A percentile compares a stretch with the other conserved stretches of the same genome.
These are phyloP conservation scores for Drosophila paulistorum DNA, from an alignment of 1,140 invertebrate species.

Conservation along the genomic window DNA sequence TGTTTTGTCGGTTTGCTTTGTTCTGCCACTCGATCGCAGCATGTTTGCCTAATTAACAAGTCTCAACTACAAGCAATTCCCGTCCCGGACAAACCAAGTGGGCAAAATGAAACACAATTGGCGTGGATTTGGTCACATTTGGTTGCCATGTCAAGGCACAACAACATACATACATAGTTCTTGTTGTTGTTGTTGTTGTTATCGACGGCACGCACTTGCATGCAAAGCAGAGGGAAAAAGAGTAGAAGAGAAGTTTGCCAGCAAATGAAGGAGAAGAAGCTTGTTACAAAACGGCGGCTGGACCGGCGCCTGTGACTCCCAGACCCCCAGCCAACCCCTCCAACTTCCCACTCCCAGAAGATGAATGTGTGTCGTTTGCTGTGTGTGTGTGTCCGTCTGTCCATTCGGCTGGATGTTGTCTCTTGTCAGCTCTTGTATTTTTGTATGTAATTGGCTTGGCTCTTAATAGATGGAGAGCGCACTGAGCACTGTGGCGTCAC, in stretches of 20 bases:
- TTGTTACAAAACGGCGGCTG: constrained; percentile 59
- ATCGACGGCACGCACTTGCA: constrained; percentile 30
- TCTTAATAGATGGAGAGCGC: constrained; percentile 68
- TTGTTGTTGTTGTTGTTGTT: neutral
- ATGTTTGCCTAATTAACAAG: constrained; percentile 70
- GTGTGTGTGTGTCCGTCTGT: constrained; percentile 7
- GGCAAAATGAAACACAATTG: constrained; percentile 46
- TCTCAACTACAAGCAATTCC: constrained; percentile 10
- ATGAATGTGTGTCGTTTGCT: constrained; percentile 72
- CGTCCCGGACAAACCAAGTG: neutral
- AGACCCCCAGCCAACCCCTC: neutral
- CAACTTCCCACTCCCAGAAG: constrained; percentile 29
- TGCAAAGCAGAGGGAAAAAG: constrained; percentile 40
- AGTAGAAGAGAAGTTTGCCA: neutral
- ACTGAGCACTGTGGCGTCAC: constrained; percentile 61
- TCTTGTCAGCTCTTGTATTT: constrained; percentile 77
- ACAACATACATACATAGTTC: neutral
- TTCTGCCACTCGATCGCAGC: neutral
- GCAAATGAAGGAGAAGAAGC: neutral
- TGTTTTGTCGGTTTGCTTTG: constrained; percentile 43
- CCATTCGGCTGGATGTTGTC: constrained; percentile 25
- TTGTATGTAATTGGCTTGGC: constrained; percentile 77
- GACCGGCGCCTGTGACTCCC: constrained; percentile 41
- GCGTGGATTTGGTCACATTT: constrained; percentile 52
- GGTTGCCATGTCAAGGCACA: constrained; percentile 45